These are phyloP conservation scores for Eilema griseolum DNA, from an alignment of 2,888 invertebrate species.

Conservation along the genomic window DNA sequence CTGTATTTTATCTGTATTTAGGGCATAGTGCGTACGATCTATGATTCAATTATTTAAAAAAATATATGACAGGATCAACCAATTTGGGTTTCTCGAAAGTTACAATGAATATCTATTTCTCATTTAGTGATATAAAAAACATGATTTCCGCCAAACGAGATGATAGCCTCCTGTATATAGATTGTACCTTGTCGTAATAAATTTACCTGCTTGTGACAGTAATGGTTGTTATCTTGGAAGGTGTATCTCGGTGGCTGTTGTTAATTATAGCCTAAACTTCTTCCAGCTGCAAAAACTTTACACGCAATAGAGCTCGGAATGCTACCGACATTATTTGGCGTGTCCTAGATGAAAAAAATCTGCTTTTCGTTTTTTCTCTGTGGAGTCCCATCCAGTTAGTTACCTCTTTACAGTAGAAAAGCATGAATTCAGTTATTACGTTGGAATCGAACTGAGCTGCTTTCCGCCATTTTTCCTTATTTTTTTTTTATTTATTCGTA, in stretches of 20 bases:
- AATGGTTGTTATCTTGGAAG: conserved; percentile 10
- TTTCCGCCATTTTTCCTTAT: no score
- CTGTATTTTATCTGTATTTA: no score
- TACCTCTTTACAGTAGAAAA: background rate
- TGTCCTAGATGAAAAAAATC: background rate
- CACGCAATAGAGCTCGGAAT: background rate
- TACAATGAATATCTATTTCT: background rate
- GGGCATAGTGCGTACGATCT: no score
- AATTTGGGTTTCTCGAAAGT: no score
- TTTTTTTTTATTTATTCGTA: no score
- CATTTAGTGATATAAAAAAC: background rate
- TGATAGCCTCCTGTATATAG: background rate
- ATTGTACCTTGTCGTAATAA: background rate
- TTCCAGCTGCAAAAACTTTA: background rate
- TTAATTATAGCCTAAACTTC: background rate
- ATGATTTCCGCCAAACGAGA: background rate
- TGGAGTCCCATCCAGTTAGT: background rate
- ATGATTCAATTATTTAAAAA: no score
- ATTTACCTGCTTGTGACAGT: conserved; percentile 11
- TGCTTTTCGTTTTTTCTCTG: background rate
- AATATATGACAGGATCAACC: no score
- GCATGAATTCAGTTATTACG: background rate
- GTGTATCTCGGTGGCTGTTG: background rate
- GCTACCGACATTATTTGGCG: background rate
- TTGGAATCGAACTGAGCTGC: background rate